phyloP scores from a whole-genome alignment of 2,888 invertebrate genomes.

The Fragum whitleyi region DNA sequence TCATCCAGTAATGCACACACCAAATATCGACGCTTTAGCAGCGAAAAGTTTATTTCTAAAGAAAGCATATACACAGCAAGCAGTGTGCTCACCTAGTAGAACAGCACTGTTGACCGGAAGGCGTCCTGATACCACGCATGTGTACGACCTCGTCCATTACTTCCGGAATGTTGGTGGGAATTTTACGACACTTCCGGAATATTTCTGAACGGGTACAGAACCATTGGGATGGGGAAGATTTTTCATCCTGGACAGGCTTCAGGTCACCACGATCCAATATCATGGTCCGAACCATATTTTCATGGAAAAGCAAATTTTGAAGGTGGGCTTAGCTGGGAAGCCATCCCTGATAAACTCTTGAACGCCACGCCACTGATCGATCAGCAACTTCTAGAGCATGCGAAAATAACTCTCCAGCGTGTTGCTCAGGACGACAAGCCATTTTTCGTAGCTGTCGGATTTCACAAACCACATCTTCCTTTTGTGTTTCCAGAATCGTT shows the following conservation, averaged over 20 bases:
- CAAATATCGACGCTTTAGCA: conserved; percentile 69
- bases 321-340: conserved; percentile 78
- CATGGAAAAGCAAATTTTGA: conserved; percentile 88
- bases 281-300: conserved; percentile 49
- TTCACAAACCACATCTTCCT: conserved; percentile 96
- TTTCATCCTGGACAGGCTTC: conserved; percentile 66
- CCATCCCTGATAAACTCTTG: conserved; percentile 51
- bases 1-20: conserved; percentile 67
- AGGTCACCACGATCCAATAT: conserved; percentile 68
- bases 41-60: conserved; percentile 64
- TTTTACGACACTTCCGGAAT: conserved; percentile 68
- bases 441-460: conserved; percentile 93
- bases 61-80: conserved; percentile 66
- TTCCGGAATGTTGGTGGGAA: conserved; percentile 68
- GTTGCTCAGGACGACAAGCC: conserved; percentile 85
- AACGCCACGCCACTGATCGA: conserved; percentile 90
- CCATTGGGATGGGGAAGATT: conserved; percentile 69
- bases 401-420: conserved; percentile 88
- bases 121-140: conserved; percentile 69
- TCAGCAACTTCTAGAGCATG: conserved; percentile 89
- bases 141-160: conserved; percentile 59
- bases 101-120: conserved; percentile 67
- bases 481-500: conserved; percentile 92
- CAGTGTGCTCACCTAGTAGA: conserved; percentile 64
- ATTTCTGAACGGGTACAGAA: conserved; percentile 67